These are phyloP conservation scores for Didymodactylos carnosus DNA, from an alignment of 2,888 invertebrate genomes.

Conservation along the genomic window DNA sequence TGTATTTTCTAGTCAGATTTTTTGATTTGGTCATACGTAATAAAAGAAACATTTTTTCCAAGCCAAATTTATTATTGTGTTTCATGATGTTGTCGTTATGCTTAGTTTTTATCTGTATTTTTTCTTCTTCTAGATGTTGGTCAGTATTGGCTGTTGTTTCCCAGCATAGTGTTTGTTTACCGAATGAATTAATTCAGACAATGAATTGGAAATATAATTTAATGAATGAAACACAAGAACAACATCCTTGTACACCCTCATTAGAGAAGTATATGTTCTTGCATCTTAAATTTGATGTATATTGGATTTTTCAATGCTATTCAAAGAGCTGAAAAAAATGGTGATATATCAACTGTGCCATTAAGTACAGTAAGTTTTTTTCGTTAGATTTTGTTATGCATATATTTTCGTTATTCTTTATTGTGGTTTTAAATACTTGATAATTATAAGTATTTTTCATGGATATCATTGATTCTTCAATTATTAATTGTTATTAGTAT, in stretches of 20 bases:
- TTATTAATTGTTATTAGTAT: slow-evolving; percentile 31
- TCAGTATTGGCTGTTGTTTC: slow-evolving; percentile 31
- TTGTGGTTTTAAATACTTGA: neutral
- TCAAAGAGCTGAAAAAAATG: slow-evolving; percentile 23
- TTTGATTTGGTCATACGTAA: no score
- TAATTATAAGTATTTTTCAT: slow-evolving; percentile 20
- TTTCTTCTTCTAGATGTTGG: slow-evolving; percentile 25
- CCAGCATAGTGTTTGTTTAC: slow-evolving; percentile 18
- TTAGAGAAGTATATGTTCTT: slow-evolving; percentile 21
- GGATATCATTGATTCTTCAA: slow-evolving; percentile 28
- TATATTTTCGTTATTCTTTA: neutral
- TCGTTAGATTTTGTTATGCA: no score
- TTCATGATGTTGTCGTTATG: no score
- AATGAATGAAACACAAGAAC: neutral
- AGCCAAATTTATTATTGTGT: no score
- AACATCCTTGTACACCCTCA: slow-evolving; percentile 21
- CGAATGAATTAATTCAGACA: neutral
- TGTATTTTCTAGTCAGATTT: no score
- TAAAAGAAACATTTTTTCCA: no score
- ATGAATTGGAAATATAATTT: neutral
- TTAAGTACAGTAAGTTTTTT: slow-evolving; percentile 25
- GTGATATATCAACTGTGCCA: slow-evolving; percentile 31
- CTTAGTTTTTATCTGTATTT: no score
- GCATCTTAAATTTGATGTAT: neutral
- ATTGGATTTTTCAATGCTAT: slow-evolving; percentile 2